phyloP scores from a whole-genome alignment of 2,113 vertebrate species.

The Rhinolophus sinicus region DNA sequence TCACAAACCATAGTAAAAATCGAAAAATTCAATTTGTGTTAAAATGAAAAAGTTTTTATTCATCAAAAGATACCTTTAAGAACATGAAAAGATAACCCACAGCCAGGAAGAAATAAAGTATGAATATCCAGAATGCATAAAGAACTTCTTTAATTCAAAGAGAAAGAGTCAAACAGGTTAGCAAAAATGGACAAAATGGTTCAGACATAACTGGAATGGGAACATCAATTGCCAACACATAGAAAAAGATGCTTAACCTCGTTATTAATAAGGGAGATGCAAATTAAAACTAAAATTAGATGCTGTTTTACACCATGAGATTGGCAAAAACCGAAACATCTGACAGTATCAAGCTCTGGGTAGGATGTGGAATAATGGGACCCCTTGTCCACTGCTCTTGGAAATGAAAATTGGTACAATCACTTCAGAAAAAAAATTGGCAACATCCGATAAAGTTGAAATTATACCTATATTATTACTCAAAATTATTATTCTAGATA shows the following conservation, averaged over 20 bases:
- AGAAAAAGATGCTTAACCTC: slow-evolving; percentile 22
- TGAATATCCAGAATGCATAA: background rate
- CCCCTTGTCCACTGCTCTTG: background rate
- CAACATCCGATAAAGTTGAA: background rate
- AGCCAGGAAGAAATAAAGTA: slow-evolving; percentile 6
- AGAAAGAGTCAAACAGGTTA: background rate
- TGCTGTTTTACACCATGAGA: background rate
- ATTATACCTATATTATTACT: background rate
- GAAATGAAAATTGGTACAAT: slow-evolving; percentile 2
- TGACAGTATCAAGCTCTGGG: background rate
- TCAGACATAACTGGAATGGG: background rate
- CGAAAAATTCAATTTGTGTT: background rate
- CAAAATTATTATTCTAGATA: background rate
- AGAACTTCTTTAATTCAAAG: background rate
- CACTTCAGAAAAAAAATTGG: background rate
- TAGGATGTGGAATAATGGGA: background rate
- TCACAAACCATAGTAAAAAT: background rate
- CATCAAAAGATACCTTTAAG: background rate
- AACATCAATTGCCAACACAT: background rate
- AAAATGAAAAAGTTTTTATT: background rate
- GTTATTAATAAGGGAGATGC: background rate
- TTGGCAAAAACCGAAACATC: background rate
- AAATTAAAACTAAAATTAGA: background rate
- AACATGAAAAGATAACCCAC: background rate
- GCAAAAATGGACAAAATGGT: background rate